Evolutionary conservation across 2,888 invertebrate genomes (phyloP).

Genomic region (Parascotia fuliginaria): DNA sequence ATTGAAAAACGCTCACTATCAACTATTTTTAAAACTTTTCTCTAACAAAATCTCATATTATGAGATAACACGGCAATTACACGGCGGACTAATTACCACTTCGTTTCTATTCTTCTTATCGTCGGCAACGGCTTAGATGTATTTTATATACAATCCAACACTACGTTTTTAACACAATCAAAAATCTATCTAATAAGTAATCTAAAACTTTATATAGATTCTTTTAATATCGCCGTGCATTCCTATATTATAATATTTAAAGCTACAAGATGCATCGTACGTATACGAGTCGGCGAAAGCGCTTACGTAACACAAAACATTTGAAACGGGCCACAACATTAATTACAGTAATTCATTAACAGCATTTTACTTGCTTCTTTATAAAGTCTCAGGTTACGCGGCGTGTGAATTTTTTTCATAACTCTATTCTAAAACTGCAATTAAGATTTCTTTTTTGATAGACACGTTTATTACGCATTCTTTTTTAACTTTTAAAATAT

Average conservation of each 20-base stretch:
- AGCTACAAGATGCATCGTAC: constrained; percentile 38
- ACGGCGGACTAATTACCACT: no score
- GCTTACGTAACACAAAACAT: constrained; percentile 37
- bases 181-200: no score
- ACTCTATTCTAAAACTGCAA: constrained; percentile 22
- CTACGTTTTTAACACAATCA: no score
- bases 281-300: constrained; percentile 37
- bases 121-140: no score
- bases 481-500: constrained; percentile 14
- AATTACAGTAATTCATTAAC: constrained; percentile 47
- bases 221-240: constrained; percentile 1
- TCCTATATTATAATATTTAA: constrained; percentile 5
- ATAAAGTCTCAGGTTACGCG: constrained; percentile 34
- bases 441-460: constrained; percentile 36
- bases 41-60: no score
- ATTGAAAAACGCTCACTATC: no score
- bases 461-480: constrained; percentile 26
- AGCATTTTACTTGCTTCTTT: constrained; percentile 35
- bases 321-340: constrained; percentile 37
- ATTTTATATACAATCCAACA: no score
- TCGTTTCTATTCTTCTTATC: no score
- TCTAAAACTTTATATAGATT: no score
- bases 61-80: no score
- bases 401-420: constrained; percentile 34
- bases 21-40: no score